A percentile compares a stretch with the other conserved stretches of the same genome.
phyloP scores from a whole-genome alignment of 1,140 invertebrate species.

The Cotesia chilonis region DNA sequence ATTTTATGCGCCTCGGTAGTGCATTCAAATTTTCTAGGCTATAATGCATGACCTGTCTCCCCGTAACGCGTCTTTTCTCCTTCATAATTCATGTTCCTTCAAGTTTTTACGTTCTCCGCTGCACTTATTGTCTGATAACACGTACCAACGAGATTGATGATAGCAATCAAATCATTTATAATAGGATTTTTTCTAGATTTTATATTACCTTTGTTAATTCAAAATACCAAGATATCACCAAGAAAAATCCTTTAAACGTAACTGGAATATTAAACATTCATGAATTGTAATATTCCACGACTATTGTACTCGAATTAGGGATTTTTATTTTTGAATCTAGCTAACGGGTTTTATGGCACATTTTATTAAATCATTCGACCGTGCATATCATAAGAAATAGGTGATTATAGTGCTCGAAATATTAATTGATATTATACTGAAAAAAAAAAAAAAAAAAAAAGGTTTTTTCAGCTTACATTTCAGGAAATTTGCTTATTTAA shows the following conservation, averaged over 20 bases:
- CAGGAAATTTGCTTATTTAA: too few species aligned
- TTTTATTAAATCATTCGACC: too few species aligned
- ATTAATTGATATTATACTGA: too few species aligned
- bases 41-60: slow-evolving; percentile 25
- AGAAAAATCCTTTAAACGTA: too few species aligned
- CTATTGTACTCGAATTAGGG: not conserved
- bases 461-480: too few species aligned
- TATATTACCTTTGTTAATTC: slow-evolving; percentile 16
- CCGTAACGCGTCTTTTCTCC: slow-evolving; percentile 11
- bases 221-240: not conserved
- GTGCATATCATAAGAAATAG: too few species aligned
- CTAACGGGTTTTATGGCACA: too few species aligned
- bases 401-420: too few species aligned
- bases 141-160: slow-evolving; percentile 12
- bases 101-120: slow-evolving; percentile 13
- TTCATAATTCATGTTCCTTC: slow-evolving; percentile 31
- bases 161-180: slow-evolving; percentile 20
- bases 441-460: too few species aligned
- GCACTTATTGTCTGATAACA: slow-evolving; percentile 20
- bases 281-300: not conserved
- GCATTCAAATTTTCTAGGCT: slow-evolving; percentile 20
- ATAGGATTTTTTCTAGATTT: not conserved
- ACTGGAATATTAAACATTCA: not conserved
- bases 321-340: too few species aligned
- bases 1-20: slow-evolving; percentile 13